phyloP scores from a whole-genome alignment of 2,113 vertebrate genomes.

The Calcarius ornatus region DNA sequence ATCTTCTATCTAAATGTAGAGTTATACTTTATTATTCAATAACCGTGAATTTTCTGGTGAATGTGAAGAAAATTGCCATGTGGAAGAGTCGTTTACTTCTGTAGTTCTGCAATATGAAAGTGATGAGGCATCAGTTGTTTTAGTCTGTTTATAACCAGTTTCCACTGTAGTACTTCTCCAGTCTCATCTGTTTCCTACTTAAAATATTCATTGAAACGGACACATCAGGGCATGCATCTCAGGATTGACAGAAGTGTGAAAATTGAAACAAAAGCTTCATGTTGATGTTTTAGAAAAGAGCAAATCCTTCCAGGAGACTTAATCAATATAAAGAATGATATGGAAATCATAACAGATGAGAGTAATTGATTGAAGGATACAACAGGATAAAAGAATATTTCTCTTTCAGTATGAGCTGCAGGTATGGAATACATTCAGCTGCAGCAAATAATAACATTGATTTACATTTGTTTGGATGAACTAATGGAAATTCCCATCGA shows the following conservation, averaged over 20 bases:
- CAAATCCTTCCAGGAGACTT: not conserved
- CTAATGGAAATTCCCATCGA: slow-evolving; percentile 21
- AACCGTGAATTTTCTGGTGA: not conserved
- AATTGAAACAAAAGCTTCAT: slow-evolving; percentile 23
- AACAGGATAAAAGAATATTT: slow-evolving; percentile 19
- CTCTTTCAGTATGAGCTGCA: not conserved
- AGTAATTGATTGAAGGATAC: not conserved
- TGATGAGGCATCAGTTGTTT: not conserved
- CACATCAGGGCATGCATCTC: not conserved
- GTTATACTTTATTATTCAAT: not conserved
- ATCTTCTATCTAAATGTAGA: not conserved
- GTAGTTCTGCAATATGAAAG: not conserved
- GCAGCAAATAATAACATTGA: slow-evolving; percentile 31
- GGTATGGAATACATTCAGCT: not conserved
- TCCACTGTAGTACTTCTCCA: not conserved
- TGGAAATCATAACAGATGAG: slow-evolving; percentile 1
- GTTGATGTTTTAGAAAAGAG: not conserved
- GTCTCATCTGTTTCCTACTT: not conserved
- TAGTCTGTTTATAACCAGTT: not conserved
- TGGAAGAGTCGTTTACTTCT: not conserved
- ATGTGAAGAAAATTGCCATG: not conserved
- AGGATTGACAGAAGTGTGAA: not conserved
- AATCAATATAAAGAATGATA: slow-evolving; percentile 43
- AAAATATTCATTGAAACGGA: slow-evolving; percentile 20
- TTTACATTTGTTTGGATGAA: slow-evolving; percentile 49